Evolutionary conservation across 2,888 invertebrate species (phyloP), one percentile per base, ranked within the genome.

Genomic region (Macrophya annulata): DNA sequence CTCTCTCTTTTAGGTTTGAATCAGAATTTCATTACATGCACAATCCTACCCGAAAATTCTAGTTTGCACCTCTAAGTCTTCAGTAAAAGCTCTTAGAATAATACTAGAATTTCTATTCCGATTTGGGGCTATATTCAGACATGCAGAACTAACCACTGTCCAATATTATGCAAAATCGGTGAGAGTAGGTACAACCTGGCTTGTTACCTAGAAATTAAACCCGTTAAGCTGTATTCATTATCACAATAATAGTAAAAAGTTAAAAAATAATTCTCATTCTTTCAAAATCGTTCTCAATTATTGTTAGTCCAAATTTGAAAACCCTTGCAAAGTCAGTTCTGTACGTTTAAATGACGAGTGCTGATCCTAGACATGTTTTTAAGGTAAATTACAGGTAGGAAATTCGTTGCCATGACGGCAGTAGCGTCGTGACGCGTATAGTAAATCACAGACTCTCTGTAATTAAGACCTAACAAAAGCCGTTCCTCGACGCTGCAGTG

Each of bases 331-430:
- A 68, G 10, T 68, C 10, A 10, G 68, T 37, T 37, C 37, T 68
- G n/a, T 17, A 25, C 15, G 68, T 15, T 17, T 15, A 25, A 1
- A 37, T 4, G 37, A 25, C 25, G 17, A 6, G 5, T 4, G 68
- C 6, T 68, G 68, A 68, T 68, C 25, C 6, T 68, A 37, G 37
- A 68, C 37, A 25, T 37, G 15, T 68, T 37, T 37, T 68, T 15
- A 37, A 68, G 37, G 68, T 25, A 68, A 68, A 68, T 68, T 68
- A 37, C 68, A 68, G 68, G 31, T 68, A 12, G 68, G 12, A 68
- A 68, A 37, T 68, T 68, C 37, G 68, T 68, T 68, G 68, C 68
- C 68, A 68, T 68, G 68, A 12, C 31, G 37, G 31, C 37, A 17
- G 31, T 31, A 1, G 1, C 31, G 37, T 68, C 8, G 37, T 6